Percentiles rank a stretch among this genome's conserved stretches.
phyloP scores from a whole-genome alignment of 2,797 vertebrate genomes.

The Cetoscarus ocellatus region DNA sequence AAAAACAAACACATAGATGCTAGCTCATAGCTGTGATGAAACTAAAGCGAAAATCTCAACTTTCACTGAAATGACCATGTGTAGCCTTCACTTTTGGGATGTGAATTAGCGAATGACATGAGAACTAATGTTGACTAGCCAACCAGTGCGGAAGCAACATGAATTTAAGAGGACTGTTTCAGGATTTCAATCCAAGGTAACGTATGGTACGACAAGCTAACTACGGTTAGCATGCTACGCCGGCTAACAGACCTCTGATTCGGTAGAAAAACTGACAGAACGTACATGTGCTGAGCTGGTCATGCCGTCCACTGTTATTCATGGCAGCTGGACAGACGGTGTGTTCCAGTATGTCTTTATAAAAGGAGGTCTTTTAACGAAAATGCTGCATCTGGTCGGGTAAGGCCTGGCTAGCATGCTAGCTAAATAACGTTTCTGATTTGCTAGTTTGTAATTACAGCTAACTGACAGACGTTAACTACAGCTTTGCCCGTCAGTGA shows the following conservation, averaged over 20 bases:
- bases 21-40: constrained; percentile 23
- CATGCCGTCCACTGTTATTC: fast-evolving
- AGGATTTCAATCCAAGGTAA: constrained; percentile 83
- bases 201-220: constrained; percentile 22
- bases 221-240: neutral
- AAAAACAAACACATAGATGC: constrained; percentile 16
- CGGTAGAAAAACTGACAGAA: neutral
- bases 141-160: constrained; percentile 43
- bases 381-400: neutral
- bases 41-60: neutral
- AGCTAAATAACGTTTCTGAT: neutral
- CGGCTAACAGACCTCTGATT: too few relatives aligned
- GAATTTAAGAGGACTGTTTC: constrained; percentile 81
- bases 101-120: neutral
- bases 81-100: neutral
- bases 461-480: too few relatives aligned
- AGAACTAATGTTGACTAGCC: constrained; percentile 15
- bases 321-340: fast-evolving
- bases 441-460: neutral
- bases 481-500: too few relatives aligned
- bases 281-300: too few relatives aligned
- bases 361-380: neutral
- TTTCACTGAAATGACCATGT: neutral
- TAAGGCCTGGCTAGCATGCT: constrained; percentile 44
- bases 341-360: fast-evolving